Conservation (phyloP, 2,888 invertebrate species). For the Hermaeophaga mercurialis region DNA sequence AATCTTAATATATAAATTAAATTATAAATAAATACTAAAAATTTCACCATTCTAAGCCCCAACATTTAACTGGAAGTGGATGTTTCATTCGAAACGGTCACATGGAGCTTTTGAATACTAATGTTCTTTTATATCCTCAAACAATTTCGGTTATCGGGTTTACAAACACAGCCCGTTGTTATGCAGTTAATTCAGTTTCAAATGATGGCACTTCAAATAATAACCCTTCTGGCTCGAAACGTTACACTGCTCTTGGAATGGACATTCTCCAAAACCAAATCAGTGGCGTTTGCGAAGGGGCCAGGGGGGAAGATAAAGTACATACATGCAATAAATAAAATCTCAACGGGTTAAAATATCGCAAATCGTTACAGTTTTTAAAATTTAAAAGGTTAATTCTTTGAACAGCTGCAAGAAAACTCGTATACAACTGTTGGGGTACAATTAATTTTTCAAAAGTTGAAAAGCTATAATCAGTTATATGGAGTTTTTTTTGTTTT, state of each 20-base stretch:
- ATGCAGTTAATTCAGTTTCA: constrained; percentile 11
- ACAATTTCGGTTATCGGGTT: constrained; percentile 13
- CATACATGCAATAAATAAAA: not conserved
- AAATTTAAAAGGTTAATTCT: too few species aligned
- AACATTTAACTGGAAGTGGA: too few species aligned
- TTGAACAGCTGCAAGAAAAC: too few species aligned
- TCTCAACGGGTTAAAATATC: too few species aligned
- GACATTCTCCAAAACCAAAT: constrained; percentile 26
- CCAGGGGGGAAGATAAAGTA: not conserved
- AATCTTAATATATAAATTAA: too few species aligned
- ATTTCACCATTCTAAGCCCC: too few species aligned
- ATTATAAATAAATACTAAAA: too few species aligned
- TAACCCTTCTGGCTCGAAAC: constrained; percentile 13
- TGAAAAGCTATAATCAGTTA: too few species aligned
- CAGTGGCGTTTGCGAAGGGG: not conserved
- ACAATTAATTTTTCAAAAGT: too few species aligned
- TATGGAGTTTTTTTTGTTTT: too few species aligned
- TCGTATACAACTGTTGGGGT: not conserved
- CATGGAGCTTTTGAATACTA: constrained; percentile 1
- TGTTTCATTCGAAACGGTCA: constrained; percentile 1
- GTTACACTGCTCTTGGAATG: constrained; percentile 29
- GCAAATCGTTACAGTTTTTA: too few species aligned
- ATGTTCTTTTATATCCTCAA: constrained; percentile 3
- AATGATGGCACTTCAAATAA: constrained; percentile 18
- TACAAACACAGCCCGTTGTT: constrained; percentile 12